Base-by-base conservation (phyloP, 2,888 invertebrate species). In the Laothoe populi region DNA sequence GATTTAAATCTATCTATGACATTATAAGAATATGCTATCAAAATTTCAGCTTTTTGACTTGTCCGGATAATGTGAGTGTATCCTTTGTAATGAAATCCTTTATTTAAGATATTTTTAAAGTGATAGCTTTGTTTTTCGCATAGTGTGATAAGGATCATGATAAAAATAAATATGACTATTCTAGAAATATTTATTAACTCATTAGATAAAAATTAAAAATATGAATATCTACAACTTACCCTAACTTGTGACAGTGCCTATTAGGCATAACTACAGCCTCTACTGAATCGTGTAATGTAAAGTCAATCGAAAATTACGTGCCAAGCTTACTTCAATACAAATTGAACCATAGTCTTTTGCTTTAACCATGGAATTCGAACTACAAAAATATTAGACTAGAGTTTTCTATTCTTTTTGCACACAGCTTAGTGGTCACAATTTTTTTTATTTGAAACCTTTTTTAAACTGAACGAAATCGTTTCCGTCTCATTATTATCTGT, bases 371-470 rank as follows among this genome's bases (percentile, higher is more conserved):
- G 8, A n/a, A 24, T 23, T 16, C 4, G 7, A 26, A 48, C 4
- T 1, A 7, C 24, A 48, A 7, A n/a, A 2, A 8, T 35, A 7
- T 35, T 35, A 8, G 8, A 24, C 24, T 13, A 1, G 11, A 49
- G 26, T 26, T 16, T 31, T 31, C 13, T 49, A 31, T 2, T 2
- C 3, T 19, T 46, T 46, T 11, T 46, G 45, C 8, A n/a, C 4
- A 31, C 4, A 35, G 10, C 1, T 19, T 31, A 53, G 16, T 31
- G 26, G 31, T 53, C 16, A 16, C 31, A 19, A 16, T 16, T 8
- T 11, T 26, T 49, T n/a, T 24, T 24, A 24, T 49, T 49, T 8
- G 8, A 26, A 16, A n/a, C n/a, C 49, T 53, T 53, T 53, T 53
- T 49, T 26, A 26, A 26, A 26, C 2, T 26, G 26, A 5, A 26